Percentiles rank a stretch among this genome's conserved stretches.
Evolutionary conservation across 2,888 invertebrate species (phyloP).

Genomic region (Andrena fulva): DNA sequence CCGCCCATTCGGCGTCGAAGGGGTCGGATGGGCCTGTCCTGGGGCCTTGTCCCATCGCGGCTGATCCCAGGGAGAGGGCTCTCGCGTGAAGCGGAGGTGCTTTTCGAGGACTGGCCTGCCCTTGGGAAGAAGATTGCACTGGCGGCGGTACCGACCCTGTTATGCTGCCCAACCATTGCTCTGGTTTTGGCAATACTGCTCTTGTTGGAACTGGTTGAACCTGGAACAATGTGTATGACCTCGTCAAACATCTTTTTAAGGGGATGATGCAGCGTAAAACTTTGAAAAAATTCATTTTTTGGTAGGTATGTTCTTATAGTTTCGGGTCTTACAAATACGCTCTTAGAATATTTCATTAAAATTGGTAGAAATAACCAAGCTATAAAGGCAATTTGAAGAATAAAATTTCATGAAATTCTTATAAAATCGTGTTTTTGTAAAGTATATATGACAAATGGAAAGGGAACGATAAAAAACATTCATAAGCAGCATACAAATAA

Average conservation of each 20-base stretch:
- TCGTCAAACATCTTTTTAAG: background rate
- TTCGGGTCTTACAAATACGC: too few relatives aligned
- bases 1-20: slow-evolving; percentile 94
- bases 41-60: slow-evolving; percentile 77
- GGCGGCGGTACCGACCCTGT: slow-evolving; percentile 86
- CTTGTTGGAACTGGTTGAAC: slow-evolving; percentile 84
- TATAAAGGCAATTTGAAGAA: too few relatives aligned
- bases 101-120: slow-evolving; percentile 83
- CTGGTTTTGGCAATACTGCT: slow-evolving; percentile 89
- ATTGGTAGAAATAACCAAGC: too few relatives aligned
- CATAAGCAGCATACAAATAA: too few relatives aligned
- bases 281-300: too few relatives aligned
- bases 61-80: slow-evolving; percentile 86
- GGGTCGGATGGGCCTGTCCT: slow-evolving; percentile 87
- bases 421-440: too few relatives aligned
- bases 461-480: too few relatives aligned
- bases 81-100: slow-evolving; percentile 86
- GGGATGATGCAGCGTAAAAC: too few relatives aligned
- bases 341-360: too few relatives aligned
- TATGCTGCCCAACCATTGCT: slow-evolving; percentile 93
- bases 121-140: slow-evolving; percentile 78
- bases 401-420: too few relatives aligned
- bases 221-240: slow-evolving; percentile 68
- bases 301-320: too few relatives aligned
- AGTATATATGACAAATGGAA: too few relatives aligned